A percentile compares a stretch with the other conserved stretches of the same genome.
These are phyloP conservation scores for Cinclus mexicanus DNA, from an alignment of 2,113 vertebrate genomes.

Conservation along the genomic window DNA sequence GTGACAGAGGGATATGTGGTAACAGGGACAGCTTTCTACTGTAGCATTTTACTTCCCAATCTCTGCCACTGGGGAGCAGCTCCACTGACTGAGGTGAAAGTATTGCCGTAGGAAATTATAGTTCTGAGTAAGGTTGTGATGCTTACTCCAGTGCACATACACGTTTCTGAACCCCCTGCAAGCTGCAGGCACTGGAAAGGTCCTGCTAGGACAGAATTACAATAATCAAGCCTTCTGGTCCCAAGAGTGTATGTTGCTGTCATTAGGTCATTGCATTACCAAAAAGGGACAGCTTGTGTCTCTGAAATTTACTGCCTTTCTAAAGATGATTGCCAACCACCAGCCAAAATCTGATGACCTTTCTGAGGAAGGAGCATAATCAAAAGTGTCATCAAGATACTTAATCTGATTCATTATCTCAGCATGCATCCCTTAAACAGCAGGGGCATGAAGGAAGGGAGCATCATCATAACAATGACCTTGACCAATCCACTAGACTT, in stretches of 20 bases:
- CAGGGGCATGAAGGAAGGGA: not conserved
- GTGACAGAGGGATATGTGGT: not conserved
- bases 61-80: not conserved
- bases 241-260: not conserved
- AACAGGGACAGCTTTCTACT: not conserved
- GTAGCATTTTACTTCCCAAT: not conserved
- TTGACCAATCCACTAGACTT: not conserved
- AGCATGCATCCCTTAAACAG: not conserved
- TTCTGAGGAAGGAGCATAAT: slow-evolving; percentile 13
- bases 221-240: not conserved
- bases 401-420: slow-evolving; percentile 31
- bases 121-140: not conserved
- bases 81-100: not conserved
- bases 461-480: not conserved
- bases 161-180: not conserved
- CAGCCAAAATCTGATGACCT: slow-evolving; percentile 10
- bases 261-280: not conserved
- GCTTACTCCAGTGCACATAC: not conserved
- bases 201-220: not conserved
- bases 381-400: not conserved
- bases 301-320: slow-evolving; percentile 26
- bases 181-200: not conserved
- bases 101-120: not conserved
- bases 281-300: not conserved
- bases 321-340: not conserved